phyloP scores from a whole-genome alignment of 2,113 vertebrate species.

The Leucosticte australis region DNA sequence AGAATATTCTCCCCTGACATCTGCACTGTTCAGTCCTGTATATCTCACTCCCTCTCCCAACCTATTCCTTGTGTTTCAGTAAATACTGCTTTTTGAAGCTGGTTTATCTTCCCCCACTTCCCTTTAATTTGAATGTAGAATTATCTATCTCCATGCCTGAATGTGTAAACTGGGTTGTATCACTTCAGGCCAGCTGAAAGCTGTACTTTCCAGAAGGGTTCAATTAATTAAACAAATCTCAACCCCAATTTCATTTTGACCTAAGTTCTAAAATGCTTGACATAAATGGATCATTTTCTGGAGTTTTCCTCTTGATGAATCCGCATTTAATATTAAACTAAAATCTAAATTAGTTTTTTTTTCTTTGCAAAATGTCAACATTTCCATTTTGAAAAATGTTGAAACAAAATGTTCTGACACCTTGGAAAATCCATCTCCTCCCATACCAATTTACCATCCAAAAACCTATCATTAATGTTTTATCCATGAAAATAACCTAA shows the following conservation, averaged over 20 bases:
- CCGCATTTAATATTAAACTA: neutral
- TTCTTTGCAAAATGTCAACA: slow-evolving; percentile 29
- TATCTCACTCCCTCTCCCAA: neutral
- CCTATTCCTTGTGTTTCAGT: neutral
- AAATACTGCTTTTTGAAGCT: neutral
- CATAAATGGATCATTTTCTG: neutral
- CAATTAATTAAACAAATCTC: slow-evolving; percentile 1
- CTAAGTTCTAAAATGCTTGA: neutral
- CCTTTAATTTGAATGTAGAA: neutral
- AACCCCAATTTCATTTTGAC: neutral
- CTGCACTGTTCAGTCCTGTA: neutral
- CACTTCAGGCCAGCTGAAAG: neutral
- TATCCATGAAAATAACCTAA: neutral
- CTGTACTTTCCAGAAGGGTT: neutral
- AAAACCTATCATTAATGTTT: slow-evolving; percentile 23
- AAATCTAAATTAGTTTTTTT: neutral
- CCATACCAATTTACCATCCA: neutral
- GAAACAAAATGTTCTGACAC: slow-evolving; percentile 58
- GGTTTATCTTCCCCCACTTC: neutral
- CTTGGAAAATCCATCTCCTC: slow-evolving; percentile 32
- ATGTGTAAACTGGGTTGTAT: neutral
- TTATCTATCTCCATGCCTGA: neutral
- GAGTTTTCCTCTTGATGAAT: neutral
- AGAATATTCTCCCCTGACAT: neutral
- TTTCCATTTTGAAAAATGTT: slow-evolving; percentile 45